Evolutionary conservation across 1,140 invertebrate species (phyloP).

Genomic region (Latrodectus geometricus): DNA sequence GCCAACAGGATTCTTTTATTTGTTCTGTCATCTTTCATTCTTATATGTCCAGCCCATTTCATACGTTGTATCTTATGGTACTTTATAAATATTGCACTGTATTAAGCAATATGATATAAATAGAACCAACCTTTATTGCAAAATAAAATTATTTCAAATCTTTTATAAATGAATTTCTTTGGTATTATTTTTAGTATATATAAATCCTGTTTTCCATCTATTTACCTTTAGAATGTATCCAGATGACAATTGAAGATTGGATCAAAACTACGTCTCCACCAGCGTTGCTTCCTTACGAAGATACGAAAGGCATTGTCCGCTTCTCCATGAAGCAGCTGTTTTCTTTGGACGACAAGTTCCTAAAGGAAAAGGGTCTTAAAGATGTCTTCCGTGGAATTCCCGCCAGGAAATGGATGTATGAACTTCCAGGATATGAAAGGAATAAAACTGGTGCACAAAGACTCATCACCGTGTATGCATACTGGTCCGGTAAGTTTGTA

Average conservation of each 20-base stretch:
- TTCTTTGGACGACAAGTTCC: conserved; percentile 18
- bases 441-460: neutral
- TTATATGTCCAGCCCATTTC: too few species aligned
- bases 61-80: too few species aligned
- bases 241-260: conserved; percentile 18
- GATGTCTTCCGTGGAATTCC: conserved; percentile 8
- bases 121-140: too few species aligned
- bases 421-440: neutral
- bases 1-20: too few species aligned
- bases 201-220: too few species aligned
- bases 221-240: neutral
- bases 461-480: conserved; percentile 16
- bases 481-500: conserved; percentile 29
- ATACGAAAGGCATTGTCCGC: conserved; percentile 3
- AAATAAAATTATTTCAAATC: too few species aligned
- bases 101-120: too few species aligned
- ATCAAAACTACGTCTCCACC: conserved; percentile 29
- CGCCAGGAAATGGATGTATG: conserved; percentile 38
- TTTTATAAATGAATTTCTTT: too few species aligned
- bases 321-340: conserved; percentile 45
- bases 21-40: too few species aligned
- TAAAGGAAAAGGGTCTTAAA: neutral
- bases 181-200: too few species aligned
- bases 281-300: conserved; percentile 20
- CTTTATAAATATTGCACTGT: too few species aligned